Conservation (phyloP, 2,797 vertebrate genomes). For the Betta splendens region DNA sequence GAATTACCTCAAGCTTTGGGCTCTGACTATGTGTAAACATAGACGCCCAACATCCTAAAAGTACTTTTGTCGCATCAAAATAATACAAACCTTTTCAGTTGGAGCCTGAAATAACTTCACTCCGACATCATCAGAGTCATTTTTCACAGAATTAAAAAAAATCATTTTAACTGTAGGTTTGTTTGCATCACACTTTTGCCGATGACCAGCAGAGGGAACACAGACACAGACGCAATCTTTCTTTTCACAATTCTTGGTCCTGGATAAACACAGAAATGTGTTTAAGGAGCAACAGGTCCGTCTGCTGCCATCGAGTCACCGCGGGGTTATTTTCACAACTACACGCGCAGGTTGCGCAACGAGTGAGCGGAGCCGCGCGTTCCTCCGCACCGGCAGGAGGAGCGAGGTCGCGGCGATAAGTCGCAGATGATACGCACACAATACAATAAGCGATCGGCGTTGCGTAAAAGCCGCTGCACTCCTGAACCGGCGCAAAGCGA, state of each 20-base stretch:
- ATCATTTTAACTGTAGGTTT: too few relatives aligned
- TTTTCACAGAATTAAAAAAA: too few relatives aligned
- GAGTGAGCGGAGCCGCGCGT: conserved; percentile 29
- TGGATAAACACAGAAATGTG: conserved; percentile 2
- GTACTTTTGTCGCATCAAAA: too few relatives aligned
- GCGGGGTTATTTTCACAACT: not conserved
- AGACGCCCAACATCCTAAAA: too few relatives aligned
- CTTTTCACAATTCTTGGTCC: not conserved
- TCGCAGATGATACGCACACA: conserved; percentile 44
- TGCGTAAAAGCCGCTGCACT: conserved; percentile 31
- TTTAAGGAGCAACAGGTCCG: not conserved
- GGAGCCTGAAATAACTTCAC: too few relatives aligned
- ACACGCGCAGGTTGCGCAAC: conserved; percentile 9
- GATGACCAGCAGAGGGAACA: conserved; percentile 51
- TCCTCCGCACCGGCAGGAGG: conserved; percentile 49
- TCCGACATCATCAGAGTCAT: too few relatives aligned
- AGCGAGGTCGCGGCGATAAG: conserved; percentile 35
- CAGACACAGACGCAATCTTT: conserved; percentile 2
- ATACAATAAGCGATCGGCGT: conserved; percentile 6
- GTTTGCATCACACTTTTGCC: too few relatives aligned
- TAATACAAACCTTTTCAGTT: too few relatives aligned
- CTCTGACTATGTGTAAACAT: too few relatives aligned
- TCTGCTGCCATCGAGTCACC: conserved; percentile 34
- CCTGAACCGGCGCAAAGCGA: not conserved
- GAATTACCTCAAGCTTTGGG: too few relatives aligned